Evolutionary conservation across 23 tunicate species (phyloP), one percentile per base, ranked within the genome.

Genomic region (Phallusia fumigata): DNA sequence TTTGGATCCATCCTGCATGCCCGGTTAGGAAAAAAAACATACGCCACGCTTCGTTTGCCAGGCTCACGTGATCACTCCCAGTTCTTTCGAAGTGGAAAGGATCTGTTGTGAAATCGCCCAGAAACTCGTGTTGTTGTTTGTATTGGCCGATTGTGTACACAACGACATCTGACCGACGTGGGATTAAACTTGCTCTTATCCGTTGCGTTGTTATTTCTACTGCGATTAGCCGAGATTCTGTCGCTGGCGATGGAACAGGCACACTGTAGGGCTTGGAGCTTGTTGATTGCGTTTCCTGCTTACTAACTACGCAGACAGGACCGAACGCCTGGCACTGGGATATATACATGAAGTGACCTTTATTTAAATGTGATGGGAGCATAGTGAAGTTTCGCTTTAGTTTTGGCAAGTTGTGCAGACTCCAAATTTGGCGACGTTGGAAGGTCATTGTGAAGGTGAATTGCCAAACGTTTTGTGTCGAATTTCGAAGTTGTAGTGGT

Each of bases 231-330:
- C 69, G 47, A 40, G 47, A 40, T 40, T 40, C 10, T 40, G 47
- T 40, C 47, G 47, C 47, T 40, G 47, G 47, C 47, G 10, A 40
- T 40, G 47, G 47, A 40, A 40, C 10, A 40, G 47, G 8, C 47
- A 10, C 47, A 40, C 5, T 3, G 47, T 3, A 40, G 47, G 47
- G 47, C 10, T 40, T 40, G 10, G 10, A 3, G 69, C 69, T 2
- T 58, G 69, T 58, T 13, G 69, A 58, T 24, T 21, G 13, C 26
- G 69, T 58, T 58, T 58, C 69, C 69, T 58, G 69, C 69, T 58
- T 58, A 58, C 18, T 51, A 18, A 15, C 18, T 58, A 5, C 69
- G 69, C 26, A 6, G 10, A 40, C 47, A 40, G 10, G 47, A 5
- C 10, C 10, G 47, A 40, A 40, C 47, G 47, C 47, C 47, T 40